phyloP scores from a whole-genome alignment of 2,113 vertebrate genomes.

The Corapipo altera region DNA sequence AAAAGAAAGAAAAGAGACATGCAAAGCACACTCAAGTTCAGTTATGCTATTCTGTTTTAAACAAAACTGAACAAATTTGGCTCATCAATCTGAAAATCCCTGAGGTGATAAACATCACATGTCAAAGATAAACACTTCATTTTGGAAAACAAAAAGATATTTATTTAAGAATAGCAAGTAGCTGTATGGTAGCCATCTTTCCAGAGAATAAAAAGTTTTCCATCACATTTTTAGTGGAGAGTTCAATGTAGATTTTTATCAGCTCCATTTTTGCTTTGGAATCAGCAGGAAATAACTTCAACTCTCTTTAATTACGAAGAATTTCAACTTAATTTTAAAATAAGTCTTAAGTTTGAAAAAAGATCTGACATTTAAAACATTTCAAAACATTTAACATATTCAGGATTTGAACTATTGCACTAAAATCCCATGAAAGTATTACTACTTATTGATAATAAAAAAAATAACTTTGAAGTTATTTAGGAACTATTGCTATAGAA shows the following conservation, averaged over 20 bases:
- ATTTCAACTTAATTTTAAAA: not conserved
- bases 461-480: not conserved
- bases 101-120: not conserved
- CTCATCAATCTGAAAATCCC: not conserved
- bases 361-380: slow-evolving; percentile 1
- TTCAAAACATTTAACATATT: slow-evolving; percentile 25
- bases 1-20: not conserved
- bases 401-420: not conserved
- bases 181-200: not conserved
- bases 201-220: not conserved
- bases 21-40: not conserved
- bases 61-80: not conserved
- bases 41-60: not conserved
- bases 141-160: not conserved
- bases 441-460: not conserved
- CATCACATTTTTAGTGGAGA: not conserved
- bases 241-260: not conserved
- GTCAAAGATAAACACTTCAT: not conserved
- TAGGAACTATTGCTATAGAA: not conserved
- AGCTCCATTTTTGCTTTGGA: not conserved
- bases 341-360: not conserved
- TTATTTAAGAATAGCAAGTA: not conserved
- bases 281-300: not conserved
- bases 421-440: not conserved
- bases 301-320: not conserved